These are phyloP conservation scores for Drosophila tripunctata DNA, from an alignment of 2,888 invertebrate genomes.

Conservation along the genomic window DNA sequence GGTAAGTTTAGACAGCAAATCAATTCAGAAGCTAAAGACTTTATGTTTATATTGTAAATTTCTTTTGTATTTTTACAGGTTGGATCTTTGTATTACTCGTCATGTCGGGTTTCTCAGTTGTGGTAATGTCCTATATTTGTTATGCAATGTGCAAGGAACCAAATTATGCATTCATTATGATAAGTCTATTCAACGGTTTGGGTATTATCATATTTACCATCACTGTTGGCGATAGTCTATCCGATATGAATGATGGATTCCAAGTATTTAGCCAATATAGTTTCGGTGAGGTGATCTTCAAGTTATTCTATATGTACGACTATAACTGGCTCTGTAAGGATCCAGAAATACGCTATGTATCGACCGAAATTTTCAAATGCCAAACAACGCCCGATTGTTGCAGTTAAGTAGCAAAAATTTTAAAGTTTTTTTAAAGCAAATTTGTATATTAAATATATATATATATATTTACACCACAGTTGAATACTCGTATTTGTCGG, in stretches of 20 bases:
- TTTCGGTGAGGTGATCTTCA: constrained; percentile 41
- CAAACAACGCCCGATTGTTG: constrained; percentile 54
- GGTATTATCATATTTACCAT: constrained; percentile 46
- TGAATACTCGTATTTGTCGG: neutral
- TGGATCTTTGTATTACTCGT: constrained; percentile 20
- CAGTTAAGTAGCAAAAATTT: constrained; percentile 62
- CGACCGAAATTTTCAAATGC: constrained; percentile 42
- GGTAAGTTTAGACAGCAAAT: constrained; percentile 35
- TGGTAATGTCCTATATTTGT: constrained; percentile 37
- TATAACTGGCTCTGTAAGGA: constrained; percentile 41
- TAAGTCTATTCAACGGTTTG: constrained; percentile 13
- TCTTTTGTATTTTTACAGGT: constrained; percentile 7
- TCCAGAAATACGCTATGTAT: constrained; percentile 33
- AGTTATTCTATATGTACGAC: constrained; percentile 41
- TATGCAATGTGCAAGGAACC: constrained; percentile 87
- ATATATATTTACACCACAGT: constrained; percentile 17
- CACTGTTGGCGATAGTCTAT: neutral
- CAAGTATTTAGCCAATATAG: constrained; percentile 35
- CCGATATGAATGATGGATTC: neutral
- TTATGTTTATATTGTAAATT: too few species aligned
- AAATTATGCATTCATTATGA: constrained; percentile 25
- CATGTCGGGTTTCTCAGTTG: constrained; percentile 26
- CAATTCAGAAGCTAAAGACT: too few species aligned
- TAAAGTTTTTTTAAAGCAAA: too few species aligned
- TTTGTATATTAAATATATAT: too few species aligned